phyloP scores from a whole-genome alignment of 2,113 vertebrate species.

The Tetraodon nigroviridis region DNA sequence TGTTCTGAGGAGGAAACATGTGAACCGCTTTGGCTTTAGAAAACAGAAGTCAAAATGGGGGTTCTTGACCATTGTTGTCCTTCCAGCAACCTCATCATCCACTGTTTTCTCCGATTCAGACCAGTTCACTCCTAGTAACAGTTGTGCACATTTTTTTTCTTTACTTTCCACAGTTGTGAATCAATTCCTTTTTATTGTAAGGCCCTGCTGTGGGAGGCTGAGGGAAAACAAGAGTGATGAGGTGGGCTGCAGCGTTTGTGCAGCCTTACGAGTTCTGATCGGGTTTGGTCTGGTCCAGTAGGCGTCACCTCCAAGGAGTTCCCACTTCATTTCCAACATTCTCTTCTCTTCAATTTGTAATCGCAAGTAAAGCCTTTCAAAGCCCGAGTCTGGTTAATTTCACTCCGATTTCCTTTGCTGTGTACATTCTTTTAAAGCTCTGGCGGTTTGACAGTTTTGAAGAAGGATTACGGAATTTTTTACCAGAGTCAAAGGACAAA shows the following conservation, averaged over 20 bases:
- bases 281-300: slow-evolving; percentile 58
- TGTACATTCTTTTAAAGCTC: slow-evolving; percentile 3
- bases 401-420: slow-evolving; percentile 25
- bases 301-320: slow-evolving; percentile 56
- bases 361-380: slow-evolving; percentile 37
- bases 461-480: neutral
- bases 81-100: slow-evolving; percentile 21
- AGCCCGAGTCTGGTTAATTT: slow-evolving; percentile 18
- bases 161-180: slow-evolving; percentile 51
- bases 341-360: slow-evolving; percentile 37
- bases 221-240: slow-evolving; percentile 51
- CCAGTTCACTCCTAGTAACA: slow-evolving; percentile 25
- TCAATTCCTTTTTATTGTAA: slow-evolving; percentile 54
- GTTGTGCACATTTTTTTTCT: slow-evolving; percentile 37
- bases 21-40: slow-evolving; percentile 40
- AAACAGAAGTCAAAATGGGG: slow-evolving; percentile 39
- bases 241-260: slow-evolving; percentile 48
- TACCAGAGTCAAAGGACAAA: neutral
- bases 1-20: slow-evolving; percentile 31
- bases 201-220: slow-evolving; percentile 26
- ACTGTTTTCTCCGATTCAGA: slow-evolving; percentile 29
- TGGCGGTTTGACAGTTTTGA: neutral
- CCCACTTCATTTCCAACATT: slow-evolving; percentile 46
- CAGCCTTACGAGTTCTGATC: slow-evolving; percentile 55
- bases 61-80: slow-evolving; percentile 43